Conservation (phyloP, 2,797 vertebrate genomes). For the Chaunax sp. region DNA sequence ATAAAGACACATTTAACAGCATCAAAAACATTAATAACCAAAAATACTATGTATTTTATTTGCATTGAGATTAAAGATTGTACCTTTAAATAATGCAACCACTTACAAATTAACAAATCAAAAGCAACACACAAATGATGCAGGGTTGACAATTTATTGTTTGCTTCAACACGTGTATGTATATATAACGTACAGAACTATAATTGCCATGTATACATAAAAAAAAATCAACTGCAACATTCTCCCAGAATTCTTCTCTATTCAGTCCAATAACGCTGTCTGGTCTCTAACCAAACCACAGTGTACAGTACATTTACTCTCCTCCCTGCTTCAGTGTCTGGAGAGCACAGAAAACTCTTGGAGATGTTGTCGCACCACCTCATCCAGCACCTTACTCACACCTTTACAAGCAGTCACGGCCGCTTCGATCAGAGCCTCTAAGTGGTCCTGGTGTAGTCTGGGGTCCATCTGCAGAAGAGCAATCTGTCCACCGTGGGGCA, state of each 20-base stretch:
- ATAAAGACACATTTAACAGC: neutral
- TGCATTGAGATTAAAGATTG: neutral
- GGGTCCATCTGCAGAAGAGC: too few relatives aligned
- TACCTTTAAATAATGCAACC: neutral
- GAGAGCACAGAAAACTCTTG: too few relatives aligned
- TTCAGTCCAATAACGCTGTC: slow-evolving; percentile 34
- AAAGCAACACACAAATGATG: slow-evolving; percentile 1
- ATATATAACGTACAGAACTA: slow-evolving; percentile 46
- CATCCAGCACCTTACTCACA: too few relatives aligned
- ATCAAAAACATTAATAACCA: neutral
- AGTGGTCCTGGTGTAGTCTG: too few relatives aligned
- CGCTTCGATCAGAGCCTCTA: too few relatives aligned
- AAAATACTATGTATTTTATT: neutral
- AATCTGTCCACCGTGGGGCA: too few relatives aligned
- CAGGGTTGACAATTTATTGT: slow-evolving; percentile 46
- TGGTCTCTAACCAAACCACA: too few relatives aligned
- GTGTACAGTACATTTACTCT: too few relatives aligned
- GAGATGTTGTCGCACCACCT: too few relatives aligned
- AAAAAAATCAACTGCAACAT: too few relatives aligned
- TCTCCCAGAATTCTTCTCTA: neutral
- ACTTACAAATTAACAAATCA: slow-evolving; percentile 11
- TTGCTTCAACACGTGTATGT: slow-evolving; percentile 3
- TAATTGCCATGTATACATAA: slow-evolving; percentile 30
- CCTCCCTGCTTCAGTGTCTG: too few relatives aligned
- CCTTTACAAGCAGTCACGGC: too few relatives aligned